Base-by-base conservation (phyloP, 2,888 invertebrate genomes). In the Cyaniris semiargus region DNA sequence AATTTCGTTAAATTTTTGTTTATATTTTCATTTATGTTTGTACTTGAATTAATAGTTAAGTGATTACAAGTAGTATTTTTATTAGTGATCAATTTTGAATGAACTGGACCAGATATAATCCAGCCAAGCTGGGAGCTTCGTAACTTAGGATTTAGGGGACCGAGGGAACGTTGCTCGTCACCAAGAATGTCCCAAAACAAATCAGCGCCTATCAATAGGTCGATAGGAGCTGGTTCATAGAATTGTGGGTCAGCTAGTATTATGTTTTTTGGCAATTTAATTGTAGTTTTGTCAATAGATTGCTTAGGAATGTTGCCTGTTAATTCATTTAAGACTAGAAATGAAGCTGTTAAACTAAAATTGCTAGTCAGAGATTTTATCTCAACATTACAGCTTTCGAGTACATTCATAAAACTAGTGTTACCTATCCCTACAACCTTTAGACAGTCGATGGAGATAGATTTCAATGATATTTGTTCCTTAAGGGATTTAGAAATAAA, bases 21-120 rank as follows among this genome's bases (percentile, higher is more conserved):
- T 70, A 82, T 58, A 48, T 78, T 76, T 34, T 72, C 48, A 3
- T 48, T 48, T 48, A 15, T 48, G 13, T 48, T 48, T 48, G 15
- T 48, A 48, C 48, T 3, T 48, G 48, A 53, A 53, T 53, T 53
- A 48, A 76, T 70, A 18, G 70, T 31, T 10, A 75, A 66, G 66
- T 79, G 79, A 78, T 80, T 80, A 38, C 79, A 80, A 31, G 76
- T 76, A 48, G 58, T 78, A 56, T 13, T 21, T 70, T 60, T 44
- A 10, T 70, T 18, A 18, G 15, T 38, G 21, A 75, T 23, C 8
- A 34, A n/a, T 60, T 58, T 7, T 23, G 76, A 58, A 60, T 81
- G 58, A 4, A 82, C 78, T 4, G 82, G 80, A 60, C 85, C 83
- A 0, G 82, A 78, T 31, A 85, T 76, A 27, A 84, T 10, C 84